Evolutionary conservation across 1,140 invertebrate genomes (phyloP), one percentile per base, ranked within the genome.

Genomic region (Drepana arcuata): DNA sequence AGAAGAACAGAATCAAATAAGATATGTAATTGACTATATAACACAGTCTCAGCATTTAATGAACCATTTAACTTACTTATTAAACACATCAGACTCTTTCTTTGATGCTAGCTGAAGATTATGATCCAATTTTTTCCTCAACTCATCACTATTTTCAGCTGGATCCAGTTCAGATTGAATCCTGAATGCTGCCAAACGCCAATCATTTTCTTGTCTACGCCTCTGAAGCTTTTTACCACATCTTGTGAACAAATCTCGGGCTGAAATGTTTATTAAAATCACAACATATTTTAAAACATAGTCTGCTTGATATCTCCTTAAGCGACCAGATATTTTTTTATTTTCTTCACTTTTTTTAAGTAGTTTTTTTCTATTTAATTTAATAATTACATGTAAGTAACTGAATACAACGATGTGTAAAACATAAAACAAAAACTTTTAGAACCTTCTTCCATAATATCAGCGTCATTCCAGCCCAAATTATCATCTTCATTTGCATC

Each of bases 191-290:
- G 72, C 71, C 30, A 71, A 30, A 30, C 74, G 56, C 78, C 78
- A 82, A 56, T 82, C 78, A 40, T 82, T 79, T 47, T 82, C 78
- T 48, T 82, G 78, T 40, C 78, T 53, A 3, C 78, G 63, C 14
- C 72, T 62, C 64, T 82, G 71, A n/a, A 82, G 42, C 43, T 75
- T 82, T 45, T 65, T 78, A n/a, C 78, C 78, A 52, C 78, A 82
- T 47, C 67, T 65, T 33, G 43, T 60, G 34, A 82, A 82, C 25
- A 82, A 48, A 38, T 79, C 72, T 7, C 72, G 60, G 18, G 78
- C 78, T 82, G 35, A 36, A 66, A 64, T 25, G 23, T n/a, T n/a
- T n/a, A n/a, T n/a, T n/a, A n/a, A n/a, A n/a, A n/a, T n/a, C n/a
- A n/a, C n/a, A n/a, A n/a, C n/a, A n/a, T n/a, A n/a, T n/a, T n/a